Percentiles rank a stretch among this genome's conserved stretches.
Conservation (phyloP, 2,797 vertebrate species). For the Syngnathus rostellatus region DNA sequence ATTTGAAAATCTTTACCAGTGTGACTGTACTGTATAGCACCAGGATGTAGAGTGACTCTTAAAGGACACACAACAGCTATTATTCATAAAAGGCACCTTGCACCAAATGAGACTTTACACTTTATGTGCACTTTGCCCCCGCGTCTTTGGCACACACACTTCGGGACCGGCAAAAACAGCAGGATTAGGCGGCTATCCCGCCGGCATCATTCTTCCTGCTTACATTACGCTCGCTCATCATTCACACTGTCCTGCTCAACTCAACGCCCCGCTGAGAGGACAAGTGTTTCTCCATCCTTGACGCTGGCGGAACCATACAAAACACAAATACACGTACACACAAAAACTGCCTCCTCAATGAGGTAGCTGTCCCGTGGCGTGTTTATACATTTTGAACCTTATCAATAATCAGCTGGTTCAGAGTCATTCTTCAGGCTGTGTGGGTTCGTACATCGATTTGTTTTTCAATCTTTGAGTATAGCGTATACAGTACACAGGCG, state of each 20-base stretch:
- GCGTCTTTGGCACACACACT: constrained; percentile 15
- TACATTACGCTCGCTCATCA: constrained; percentile 45
- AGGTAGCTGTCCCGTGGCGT: constrained; percentile 27
- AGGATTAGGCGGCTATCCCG: constrained; percentile 16
- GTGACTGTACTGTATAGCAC: neutral
- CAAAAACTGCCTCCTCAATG: constrained; percentile 34
- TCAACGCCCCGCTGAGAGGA: constrained; percentile 45
- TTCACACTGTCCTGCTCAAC: constrained; percentile 42
- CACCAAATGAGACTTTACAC: neutral
- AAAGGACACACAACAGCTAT: neutral
- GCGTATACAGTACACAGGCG: neutral
- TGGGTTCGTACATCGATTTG: neutral
- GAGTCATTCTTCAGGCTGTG: constrained; percentile 17
- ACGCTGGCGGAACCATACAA: constrained; percentile 7
- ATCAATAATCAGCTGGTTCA: constrained; percentile 23
- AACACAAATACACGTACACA: constrained; percentile 10
- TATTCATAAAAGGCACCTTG: constrained; percentile 1
- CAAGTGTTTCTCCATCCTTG: constrained; percentile 28
- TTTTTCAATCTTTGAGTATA: neutral
- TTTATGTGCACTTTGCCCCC: neutral
- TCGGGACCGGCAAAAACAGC: constrained; percentile 37
- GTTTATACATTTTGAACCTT: neutral
- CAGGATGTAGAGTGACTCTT: neutral
- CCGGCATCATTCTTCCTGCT: constrained; percentile 27
- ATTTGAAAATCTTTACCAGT: neutral